Conservation (phyloP, 2,797 vertebrate genomes). For the Philypnodon macrostomus region DNA sequence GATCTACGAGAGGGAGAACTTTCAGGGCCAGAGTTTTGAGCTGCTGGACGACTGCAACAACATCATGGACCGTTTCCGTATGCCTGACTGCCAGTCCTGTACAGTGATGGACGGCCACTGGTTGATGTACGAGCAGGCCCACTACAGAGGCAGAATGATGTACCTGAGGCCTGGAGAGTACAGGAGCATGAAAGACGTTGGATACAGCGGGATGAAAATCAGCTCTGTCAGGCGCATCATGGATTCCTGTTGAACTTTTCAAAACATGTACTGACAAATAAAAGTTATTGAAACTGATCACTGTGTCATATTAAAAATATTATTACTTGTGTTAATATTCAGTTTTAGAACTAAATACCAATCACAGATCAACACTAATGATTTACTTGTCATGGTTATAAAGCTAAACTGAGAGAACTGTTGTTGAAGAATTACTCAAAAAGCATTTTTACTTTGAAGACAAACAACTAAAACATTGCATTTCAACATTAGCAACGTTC, state of each 20-base stretch:
- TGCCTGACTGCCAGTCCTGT: constrained; percentile 66
- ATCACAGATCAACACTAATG: too few species aligned
- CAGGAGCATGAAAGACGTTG: constrained; percentile 61
- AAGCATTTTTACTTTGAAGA: too few species aligned
- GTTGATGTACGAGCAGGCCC: constrained; percentile 65
- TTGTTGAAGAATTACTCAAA: too few species aligned
- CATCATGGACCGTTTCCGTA: constrained; percentile 59
- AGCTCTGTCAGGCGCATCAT: constrained; percentile 59
- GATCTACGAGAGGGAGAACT: constrained; percentile 65
- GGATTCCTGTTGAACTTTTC: constrained; percentile 52
- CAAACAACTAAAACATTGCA: too few species aligned
- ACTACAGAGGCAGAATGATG: constrained; percentile 65
- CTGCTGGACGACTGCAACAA: constrained; percentile 67
- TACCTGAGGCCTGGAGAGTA: constrained; percentile 73
- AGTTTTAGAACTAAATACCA: too few species aligned
- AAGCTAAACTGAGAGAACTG: too few species aligned
- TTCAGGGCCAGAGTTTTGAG: constrained; percentile 53
- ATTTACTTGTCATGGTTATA: too few species aligned
- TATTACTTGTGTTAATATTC: too few species aligned
- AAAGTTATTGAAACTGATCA: constrained; percentile 28
- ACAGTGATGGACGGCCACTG: constrained; percentile 70
- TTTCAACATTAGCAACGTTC: too few species aligned
- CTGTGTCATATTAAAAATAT: background rate
- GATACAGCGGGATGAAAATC: constrained; percentile 53
- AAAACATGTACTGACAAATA: constrained; percentile 24